Percentiles rank a stretch among this genome's conserved stretches.
phyloP scores from a whole-genome alignment of 2,113 vertebrate genomes.

The Macheiramphus alcinus region DNA sequence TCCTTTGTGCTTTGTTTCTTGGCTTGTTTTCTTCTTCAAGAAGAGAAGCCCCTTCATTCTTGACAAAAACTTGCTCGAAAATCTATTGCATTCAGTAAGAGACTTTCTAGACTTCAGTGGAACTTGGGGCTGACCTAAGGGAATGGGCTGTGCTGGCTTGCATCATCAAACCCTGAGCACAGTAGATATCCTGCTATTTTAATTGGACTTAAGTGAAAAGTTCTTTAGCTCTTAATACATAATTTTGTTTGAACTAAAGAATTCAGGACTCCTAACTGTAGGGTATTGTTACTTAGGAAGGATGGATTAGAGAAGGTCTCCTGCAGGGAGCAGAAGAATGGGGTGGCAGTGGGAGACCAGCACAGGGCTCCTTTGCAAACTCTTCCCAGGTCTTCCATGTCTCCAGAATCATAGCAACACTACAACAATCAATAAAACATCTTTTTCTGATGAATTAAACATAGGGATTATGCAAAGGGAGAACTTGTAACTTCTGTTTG shows the following conservation, averaged over 20 bases:
- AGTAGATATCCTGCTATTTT: neutral
- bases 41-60: neutral
- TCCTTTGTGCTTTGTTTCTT: neutral
- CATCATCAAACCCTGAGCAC: neutral
- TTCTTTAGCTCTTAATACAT: neutral
- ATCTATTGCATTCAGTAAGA: neutral
- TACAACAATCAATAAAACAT: neutral
- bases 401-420: neutral
- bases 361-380: neutral
- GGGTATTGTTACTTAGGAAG: neutral
- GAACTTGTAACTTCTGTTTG: neutral
- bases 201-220: neutral
- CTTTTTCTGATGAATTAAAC: neutral
- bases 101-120: neutral
- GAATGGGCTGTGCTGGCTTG: neutral
- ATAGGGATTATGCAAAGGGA: neutral
- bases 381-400: neutral
- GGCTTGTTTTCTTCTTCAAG: neutral
- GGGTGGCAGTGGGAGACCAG: neutral
- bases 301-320: neutral
- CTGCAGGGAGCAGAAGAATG: neutral
- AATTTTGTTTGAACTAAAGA: neutral
- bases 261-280: neutral
- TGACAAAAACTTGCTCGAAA: neutral
- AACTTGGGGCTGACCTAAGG: neutral